Percentiles rank a stretch among this genome's conserved stretches.
These are phyloP conservation scores for Hemitrygon akajei DNA, from an alignment of 2,797 vertebrate genomes.

Conservation along the genomic window DNA sequence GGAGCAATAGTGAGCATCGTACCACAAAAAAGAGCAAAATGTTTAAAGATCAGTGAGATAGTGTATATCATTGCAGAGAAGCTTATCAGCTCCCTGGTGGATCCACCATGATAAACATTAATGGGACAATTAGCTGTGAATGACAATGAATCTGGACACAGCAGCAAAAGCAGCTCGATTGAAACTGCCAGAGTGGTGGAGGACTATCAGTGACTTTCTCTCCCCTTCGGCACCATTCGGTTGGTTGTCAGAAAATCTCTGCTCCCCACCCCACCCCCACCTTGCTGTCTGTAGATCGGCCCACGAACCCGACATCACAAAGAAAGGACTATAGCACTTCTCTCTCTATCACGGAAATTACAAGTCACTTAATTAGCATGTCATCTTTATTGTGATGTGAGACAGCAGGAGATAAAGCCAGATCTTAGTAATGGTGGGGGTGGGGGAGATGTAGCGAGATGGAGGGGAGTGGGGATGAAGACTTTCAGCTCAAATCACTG, in stretches of 20 bases:
- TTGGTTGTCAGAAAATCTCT: constrained; percentile 64
- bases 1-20: constrained; percentile 25
- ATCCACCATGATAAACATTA: constrained; percentile 73
- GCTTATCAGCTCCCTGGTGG: constrained; percentile 77
- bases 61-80: constrained; percentile 65
- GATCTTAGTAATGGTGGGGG: constrained; percentile 62
- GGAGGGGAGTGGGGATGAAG: constrained; percentile 42
- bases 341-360: constrained; percentile 73
- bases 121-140: constrained; percentile 73
- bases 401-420: constrained; percentile 61
- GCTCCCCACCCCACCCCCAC: constrained; percentile 44
- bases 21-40: constrained; percentile 53
- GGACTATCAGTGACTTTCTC: constrained; percentile 59
- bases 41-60: constrained; percentile 69
- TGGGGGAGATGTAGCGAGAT: background rate
- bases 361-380: constrained; percentile 78
- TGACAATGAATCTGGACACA: constrained; percentile 70
- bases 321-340: constrained; percentile 61
- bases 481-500: constrained; percentile 68
- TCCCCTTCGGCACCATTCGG: constrained; percentile 52
- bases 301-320: constrained; percentile 58
- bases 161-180: constrained; percentile 60
- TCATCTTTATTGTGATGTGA: constrained; percentile 78
- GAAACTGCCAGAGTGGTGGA: constrained; percentile 66
- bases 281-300: constrained; percentile 71